These are phyloP conservation scores for Andricus grossulariae DNA, from an alignment of 1,140 invertebrate species.

Conservation along the genomic window DNA sequence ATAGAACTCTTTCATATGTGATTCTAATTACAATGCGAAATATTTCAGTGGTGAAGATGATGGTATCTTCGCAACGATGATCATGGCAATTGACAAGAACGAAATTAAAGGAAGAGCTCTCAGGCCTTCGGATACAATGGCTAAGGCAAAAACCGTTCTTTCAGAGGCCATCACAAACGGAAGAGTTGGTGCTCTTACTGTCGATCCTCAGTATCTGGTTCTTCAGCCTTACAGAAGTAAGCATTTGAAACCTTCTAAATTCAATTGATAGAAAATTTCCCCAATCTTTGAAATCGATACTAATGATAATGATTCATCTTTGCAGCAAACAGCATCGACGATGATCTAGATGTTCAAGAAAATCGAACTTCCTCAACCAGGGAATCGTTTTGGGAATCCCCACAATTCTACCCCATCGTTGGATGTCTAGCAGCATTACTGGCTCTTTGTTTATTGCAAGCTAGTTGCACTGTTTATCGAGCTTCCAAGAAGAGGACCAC, in stretches of 20 bases:
- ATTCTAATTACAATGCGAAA: neutral
- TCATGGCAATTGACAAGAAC: constrained; percentile 82
- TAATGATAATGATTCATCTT: neutral
- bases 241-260: neutral
- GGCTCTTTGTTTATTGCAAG: constrained; percentile 88
- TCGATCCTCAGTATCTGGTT: constrained; percentile 86
- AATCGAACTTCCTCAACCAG: constrained; percentile 60
- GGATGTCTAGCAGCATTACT: constrained; percentile 88
- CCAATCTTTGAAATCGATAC: no score
- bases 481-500: constrained; percentile 79
- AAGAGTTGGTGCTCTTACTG: constrained; percentile 84
- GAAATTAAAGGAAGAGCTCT: constrained; percentile 78
- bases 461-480: constrained; percentile 88
- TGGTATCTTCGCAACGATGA: constrained; percentile 81
- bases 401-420: constrained; percentile 88
- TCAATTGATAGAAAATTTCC: no score
- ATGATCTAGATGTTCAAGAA: constrained; percentile 59
- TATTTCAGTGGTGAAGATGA: constrained; percentile 74
- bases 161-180: constrained; percentile 83
- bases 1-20: neutral
- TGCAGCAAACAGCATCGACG: constrained; percentile 64
- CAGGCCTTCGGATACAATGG: constrained; percentile 71
- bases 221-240: constrained; percentile 79
- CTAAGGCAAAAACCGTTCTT: constrained; percentile 76
- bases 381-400: constrained; percentile 67